A percentile compares a stretch with the other conserved stretches of the same genome.
These are phyloP conservation scores for Subacronicta megacephala DNA, from an alignment of 2,888 invertebrate species.

Conservation along the genomic window DNA sequence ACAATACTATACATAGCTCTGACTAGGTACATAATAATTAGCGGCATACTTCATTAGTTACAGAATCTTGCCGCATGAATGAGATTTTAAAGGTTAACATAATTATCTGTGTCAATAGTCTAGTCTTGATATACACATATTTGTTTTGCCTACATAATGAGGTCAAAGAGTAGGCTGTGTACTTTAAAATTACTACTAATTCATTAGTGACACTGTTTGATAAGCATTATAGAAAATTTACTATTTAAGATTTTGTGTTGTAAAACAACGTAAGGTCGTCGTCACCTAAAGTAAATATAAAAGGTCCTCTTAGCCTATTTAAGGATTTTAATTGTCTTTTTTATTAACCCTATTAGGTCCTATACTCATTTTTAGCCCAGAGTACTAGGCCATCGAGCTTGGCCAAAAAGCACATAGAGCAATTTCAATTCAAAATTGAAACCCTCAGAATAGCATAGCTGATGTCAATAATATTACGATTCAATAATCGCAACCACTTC, in stretches of 20 bases:
- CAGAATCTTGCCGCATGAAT: slow-evolving; percentile 27
- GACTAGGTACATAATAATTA: slow-evolving; percentile 30
- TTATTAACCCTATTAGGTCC: no score
- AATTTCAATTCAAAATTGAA: no score
- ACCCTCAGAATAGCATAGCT: no score
- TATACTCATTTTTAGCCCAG: no score
- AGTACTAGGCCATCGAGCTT: no score
- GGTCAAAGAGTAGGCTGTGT: slow-evolving; percentile 2
- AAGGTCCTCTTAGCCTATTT: neutral
- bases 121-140: slow-evolving; percentile 3
- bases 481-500: no score
- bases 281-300: slow-evolving; percentile 2
- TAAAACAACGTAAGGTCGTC: slow-evolving; percentile 17
- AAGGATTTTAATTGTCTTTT: slow-evolving; percentile 17
- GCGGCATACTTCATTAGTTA: slow-evolving; percentile 14
- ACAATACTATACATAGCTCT: neutral
- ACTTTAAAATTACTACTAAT: neutral
- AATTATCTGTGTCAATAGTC: slow-evolving; percentile 2
- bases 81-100: slow-evolving; percentile 25
- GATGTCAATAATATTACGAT: no score
- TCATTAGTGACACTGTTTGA: no score
- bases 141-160: slow-evolving; percentile 25
- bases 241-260: slow-evolving; percentile 6
- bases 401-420: no score
- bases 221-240: no score